A percentile compares a stretch with the other conserved stretches of the same genome.
Evolutionary conservation across 2,797 vertebrate genomes (phyloP).

Genomic region (Siniperca scherzeri): DNA sequence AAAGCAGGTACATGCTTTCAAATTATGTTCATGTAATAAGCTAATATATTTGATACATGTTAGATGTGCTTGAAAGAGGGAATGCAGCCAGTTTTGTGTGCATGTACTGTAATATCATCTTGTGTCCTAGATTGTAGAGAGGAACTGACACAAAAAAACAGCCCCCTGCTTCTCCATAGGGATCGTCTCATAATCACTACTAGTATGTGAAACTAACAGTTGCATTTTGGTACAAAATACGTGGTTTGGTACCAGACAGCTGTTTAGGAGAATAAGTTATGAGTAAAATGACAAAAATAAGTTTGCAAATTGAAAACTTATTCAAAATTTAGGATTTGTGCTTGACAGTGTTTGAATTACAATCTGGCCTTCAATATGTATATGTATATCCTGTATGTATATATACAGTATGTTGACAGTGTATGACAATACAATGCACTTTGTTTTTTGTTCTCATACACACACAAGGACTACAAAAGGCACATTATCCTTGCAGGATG

Average conservation of each 20-base stretch:
- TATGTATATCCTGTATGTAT: not conserved
- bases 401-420: not conserved
- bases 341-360: not conserved
- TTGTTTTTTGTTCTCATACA: not conserved
- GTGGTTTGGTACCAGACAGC: not conserved
- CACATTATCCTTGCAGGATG: not conserved
- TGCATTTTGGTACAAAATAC: not conserved
- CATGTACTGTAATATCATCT: slow-evolving; percentile 16
- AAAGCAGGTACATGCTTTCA: not conserved
- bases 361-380: not conserved
- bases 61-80: not conserved
- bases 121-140: slow-evolving; percentile 13
- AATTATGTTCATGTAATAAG: not conserved
- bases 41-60: not conserved
- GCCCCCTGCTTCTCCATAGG: not conserved
- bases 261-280: not conserved
- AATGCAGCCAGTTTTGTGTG: not conserved
- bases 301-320: not conserved
- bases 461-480: not conserved
- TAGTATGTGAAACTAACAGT: not conserved
- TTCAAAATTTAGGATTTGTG: not conserved
- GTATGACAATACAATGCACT: not conserved
- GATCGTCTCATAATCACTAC: not conserved
- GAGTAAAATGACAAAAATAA: not conserved
- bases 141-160: not conserved